phyloP scores from a whole-genome alignment of 2,113 vertebrate species.

The Larimichthys polyactis region DNA sequence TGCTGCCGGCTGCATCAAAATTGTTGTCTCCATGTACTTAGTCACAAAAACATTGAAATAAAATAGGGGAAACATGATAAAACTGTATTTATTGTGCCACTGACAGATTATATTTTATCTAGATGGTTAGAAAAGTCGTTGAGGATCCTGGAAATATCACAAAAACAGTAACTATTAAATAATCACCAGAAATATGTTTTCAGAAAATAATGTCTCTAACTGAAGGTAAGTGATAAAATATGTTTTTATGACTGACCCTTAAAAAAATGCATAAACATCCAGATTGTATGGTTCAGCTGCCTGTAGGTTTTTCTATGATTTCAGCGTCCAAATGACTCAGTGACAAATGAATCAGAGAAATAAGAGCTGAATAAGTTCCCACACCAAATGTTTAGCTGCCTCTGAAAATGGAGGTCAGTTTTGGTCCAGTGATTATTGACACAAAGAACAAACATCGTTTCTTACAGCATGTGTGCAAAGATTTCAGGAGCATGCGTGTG shows the following conservation, averaged over 20 bases:
- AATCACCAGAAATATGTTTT: background rate
- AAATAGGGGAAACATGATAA: too few species aligned
- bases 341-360: background rate
- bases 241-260: background rate
- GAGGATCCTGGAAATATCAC: background rate
- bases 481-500: background rate
- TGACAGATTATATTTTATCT: background rate
- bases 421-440: background rate
- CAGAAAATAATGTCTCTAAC: background rate
- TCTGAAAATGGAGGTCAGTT: background rate
- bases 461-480: background rate
- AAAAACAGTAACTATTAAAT: background rate
- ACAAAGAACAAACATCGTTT: background rate
- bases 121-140: background rate
- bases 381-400: background rate
- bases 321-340: background rate
- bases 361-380: background rate
- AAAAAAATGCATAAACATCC: background rate
- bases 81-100: too few species aligned
- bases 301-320: background rate
- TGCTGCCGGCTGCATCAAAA: too few species aligned
- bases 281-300: background rate
- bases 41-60: too few species aligned
- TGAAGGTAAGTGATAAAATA: background rate
- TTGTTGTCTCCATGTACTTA: too few species aligned